Percentiles rank a stretch among this genome's conserved stretches.
phyloP scores from a whole-genome alignment of 2,113 vertebrate genomes.

The Puma concolor region DNA sequence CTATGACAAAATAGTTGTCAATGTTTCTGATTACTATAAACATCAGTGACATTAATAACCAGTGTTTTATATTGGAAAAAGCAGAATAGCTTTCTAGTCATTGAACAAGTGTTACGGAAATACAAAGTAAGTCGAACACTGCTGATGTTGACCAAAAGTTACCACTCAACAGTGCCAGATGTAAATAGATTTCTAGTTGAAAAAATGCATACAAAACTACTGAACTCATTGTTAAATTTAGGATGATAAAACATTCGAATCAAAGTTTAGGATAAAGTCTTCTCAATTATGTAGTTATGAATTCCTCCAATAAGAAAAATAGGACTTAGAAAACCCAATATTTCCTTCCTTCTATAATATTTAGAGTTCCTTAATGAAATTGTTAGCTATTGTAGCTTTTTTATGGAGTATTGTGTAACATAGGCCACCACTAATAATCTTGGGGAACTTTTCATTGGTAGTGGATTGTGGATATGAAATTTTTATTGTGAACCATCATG shows the following conservation, averaged over 20 bases:
- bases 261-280: neutral
- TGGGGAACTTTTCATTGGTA: neutral
- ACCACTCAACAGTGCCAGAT: neutral
- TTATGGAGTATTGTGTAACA: neutral
- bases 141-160: neutral
- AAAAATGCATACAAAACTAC: neutral
- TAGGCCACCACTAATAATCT: neutral
- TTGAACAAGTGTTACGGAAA: neutral
- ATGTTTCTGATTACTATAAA: slow-evolving; percentile 2
- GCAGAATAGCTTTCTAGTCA: neutral
- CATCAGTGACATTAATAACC: neutral
- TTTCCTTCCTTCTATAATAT: neutral
- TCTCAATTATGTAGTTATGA: neutral
- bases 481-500: neutral
- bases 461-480: neutral
- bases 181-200: neutral
- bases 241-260: neutral
- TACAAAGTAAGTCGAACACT: neutral
- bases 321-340: neutral
- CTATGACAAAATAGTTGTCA: neutral
- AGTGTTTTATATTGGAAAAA: neutral
- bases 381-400: neutral
- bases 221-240: neutral
- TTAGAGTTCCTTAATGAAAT: neutral
- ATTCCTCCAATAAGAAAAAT: neutral